Percentiles rank a stretch among this genome's conserved stretches.
These are phyloP conservation scores for Conistra vaccinii DNA, from an alignment of 2,888 invertebrate genomes.

Conservation along the genomic window DNA sequence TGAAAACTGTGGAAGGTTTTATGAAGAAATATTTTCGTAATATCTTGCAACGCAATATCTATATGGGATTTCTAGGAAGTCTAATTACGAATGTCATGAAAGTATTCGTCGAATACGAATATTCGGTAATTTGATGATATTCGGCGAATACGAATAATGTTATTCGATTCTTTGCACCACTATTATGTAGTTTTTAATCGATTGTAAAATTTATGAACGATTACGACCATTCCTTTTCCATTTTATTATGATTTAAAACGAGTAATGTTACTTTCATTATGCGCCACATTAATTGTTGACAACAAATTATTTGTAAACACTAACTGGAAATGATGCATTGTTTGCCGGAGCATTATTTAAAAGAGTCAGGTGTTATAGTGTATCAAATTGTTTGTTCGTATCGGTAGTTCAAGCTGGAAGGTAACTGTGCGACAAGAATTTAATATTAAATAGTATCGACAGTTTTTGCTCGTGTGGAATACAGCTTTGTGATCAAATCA, in stretches of 20 bases:
- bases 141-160: too few species aligned
- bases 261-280: conserved; percentile 18
- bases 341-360: conserved; percentile 29
- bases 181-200: not conserved
- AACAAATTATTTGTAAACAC: conserved; percentile 52
- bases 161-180: too few species aligned
- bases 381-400: conserved; percentile 16
- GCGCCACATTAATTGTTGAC: conserved; percentile 18
- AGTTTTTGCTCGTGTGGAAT: not conserved
- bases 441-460: not conserved
- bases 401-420: conserved; percentile 20
- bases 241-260: conserved; percentile 4
- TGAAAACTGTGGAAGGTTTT: too few species aligned
- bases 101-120: too few species aligned
- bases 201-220: not conserved
- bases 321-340: conserved; percentile 26
- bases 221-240: not conserved
- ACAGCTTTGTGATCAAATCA: not conserved
- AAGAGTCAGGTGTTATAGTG: conserved; percentile 18
- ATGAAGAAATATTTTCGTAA: too few species aligned
- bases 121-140: too few species aligned
- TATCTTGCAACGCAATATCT: too few species aligned
- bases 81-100: too few species aligned
- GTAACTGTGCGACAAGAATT: conserved; percentile 11
- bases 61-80: too few species aligned